Evolutionary conservation across 1,140 invertebrate species (phyloP).

Genomic region (Drosophila orena): DNA sequence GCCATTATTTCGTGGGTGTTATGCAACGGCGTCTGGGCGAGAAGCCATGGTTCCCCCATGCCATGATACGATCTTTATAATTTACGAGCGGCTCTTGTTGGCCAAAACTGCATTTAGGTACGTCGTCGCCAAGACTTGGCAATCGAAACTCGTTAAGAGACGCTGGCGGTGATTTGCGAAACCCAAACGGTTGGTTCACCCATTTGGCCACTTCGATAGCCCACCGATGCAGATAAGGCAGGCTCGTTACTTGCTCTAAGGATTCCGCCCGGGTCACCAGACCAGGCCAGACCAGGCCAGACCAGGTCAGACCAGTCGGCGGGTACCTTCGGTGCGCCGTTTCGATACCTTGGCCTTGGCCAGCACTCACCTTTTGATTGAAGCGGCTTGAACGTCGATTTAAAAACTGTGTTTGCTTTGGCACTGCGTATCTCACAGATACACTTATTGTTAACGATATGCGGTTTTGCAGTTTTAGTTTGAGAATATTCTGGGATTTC

Average conservation of each 20-base stretch:
- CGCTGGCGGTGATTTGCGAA: constrained; percentile 9
- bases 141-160: constrained; percentile 14
- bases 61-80: constrained; percentile 34
- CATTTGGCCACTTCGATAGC: neutral
- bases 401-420: constrained; percentile 2
- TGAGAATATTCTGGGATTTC: constrained; percentile 10
- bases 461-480: neutral
- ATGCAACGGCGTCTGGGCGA: constrained; percentile 8
- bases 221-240: constrained; percentile 12
- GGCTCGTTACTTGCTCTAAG: neutral
- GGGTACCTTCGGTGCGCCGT: too few relatives aligned
- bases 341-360: constrained; percentile 1
- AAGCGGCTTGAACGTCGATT: constrained; percentile 1
- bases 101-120: constrained; percentile 11
- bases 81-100: constrained; percentile 16
- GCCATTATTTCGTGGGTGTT: constrained; percentile 11
- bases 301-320: too few relatives aligned
- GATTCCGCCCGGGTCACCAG: neutral
- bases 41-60: neutral
- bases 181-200: neutral
- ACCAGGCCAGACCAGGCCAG: too few relatives aligned
- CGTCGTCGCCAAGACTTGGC: constrained; percentile 3
- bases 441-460: constrained; percentile 2
- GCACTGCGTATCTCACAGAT: constrained; percentile 22
- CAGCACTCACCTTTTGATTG: constrained; percentile 5